These are phyloP conservation scores for Chloroceryle inda DNA, from an alignment of 2,797 vertebrate genomes.

Conservation along the genomic window DNA sequence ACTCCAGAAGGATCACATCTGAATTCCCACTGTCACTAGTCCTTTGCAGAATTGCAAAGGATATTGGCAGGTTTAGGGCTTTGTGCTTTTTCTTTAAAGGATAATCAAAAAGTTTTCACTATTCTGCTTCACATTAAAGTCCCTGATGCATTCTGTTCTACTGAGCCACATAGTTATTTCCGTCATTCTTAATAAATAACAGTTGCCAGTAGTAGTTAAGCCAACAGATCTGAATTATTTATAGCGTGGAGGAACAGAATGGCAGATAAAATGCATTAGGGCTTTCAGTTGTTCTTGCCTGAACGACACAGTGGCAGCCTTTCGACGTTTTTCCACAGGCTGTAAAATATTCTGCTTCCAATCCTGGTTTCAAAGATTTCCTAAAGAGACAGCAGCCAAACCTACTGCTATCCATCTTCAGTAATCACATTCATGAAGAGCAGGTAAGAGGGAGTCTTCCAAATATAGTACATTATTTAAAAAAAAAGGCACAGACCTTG, in stretches of 20 bases:
- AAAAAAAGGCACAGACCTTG: background rate
- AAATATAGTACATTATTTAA: background rate
- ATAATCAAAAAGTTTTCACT: constrained; percentile 51
- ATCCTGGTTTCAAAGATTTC: constrained; percentile 19
- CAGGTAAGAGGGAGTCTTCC: background rate
- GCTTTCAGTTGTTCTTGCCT: constrained; percentile 43
- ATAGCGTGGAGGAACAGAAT: constrained; percentile 58
- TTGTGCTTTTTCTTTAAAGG: constrained; percentile 23
- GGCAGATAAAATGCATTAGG: constrained; percentile 59
- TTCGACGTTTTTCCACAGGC: background rate
- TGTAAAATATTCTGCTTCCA: constrained; percentile 36
- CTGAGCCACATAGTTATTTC: constrained; percentile 67
- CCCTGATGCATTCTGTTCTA: constrained; percentile 64
- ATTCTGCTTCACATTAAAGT: constrained; percentile 40
- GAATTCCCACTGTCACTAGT: background rate
- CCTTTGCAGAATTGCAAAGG: background rate
- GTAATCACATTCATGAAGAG: background rate
- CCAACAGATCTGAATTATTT: constrained; percentile 75
- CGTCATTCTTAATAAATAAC: constrained; percentile 73
- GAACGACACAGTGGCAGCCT: constrained; percentile 24
- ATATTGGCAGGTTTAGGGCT: background rate
- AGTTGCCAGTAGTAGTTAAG: constrained; percentile 72
- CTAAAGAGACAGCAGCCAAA: constrained; percentile 28
- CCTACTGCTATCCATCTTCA: background rate
- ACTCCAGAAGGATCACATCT: background rate